phyloP scores from a whole-genome alignment of 53 echinoderm and acorn worm species.

The Apostichopus leukothele region DNA sequence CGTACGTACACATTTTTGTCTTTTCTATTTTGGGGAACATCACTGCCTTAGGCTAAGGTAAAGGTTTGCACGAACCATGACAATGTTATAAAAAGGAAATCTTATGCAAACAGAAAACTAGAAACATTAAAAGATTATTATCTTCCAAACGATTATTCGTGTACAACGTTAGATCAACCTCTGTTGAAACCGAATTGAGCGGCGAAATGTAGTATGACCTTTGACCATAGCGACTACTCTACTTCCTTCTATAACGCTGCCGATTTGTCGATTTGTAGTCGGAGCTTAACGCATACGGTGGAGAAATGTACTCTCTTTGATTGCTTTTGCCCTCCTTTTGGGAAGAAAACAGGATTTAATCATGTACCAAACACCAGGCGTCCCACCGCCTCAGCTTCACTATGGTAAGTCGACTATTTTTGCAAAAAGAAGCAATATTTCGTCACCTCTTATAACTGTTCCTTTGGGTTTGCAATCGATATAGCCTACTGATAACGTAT shows the following conservation, averaged over 20 bases:
- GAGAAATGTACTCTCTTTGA: conserved; percentile 28
- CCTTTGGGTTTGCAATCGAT: conserved; percentile 16
- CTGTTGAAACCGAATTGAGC: not conserved
- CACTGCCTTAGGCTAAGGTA: no score
- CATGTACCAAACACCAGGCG: conserved; percentile 38
- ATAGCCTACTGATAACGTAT: not conserved
- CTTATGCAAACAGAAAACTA: no score
- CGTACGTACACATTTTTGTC: no score
- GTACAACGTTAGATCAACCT: no score
- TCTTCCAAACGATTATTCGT: no score
- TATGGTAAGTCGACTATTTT: conserved; percentile 19
- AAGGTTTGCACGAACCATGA: no score
- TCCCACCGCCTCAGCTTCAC: conserved; percentile 11
- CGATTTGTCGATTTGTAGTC: not conserved
- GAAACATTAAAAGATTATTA: no score
- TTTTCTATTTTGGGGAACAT: no score
- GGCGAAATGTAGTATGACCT: conserved; percentile 10
- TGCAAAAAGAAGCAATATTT: not conserved
- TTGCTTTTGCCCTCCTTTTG: conserved; percentile 28
- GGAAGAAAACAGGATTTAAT: conserved; percentile 24
- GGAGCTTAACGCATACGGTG: conserved; percentile 35
- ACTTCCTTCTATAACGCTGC: conserved; percentile 31
- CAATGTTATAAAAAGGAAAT: no score
- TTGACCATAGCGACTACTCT: conserved; percentile 4
- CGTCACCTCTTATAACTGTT: not conserved